Percentiles rank a stretch among this genome's conserved stretches.
Conservation (phyloP, 92 coral and sea anemone species). For the Epizoanthus fatuus region DNA sequence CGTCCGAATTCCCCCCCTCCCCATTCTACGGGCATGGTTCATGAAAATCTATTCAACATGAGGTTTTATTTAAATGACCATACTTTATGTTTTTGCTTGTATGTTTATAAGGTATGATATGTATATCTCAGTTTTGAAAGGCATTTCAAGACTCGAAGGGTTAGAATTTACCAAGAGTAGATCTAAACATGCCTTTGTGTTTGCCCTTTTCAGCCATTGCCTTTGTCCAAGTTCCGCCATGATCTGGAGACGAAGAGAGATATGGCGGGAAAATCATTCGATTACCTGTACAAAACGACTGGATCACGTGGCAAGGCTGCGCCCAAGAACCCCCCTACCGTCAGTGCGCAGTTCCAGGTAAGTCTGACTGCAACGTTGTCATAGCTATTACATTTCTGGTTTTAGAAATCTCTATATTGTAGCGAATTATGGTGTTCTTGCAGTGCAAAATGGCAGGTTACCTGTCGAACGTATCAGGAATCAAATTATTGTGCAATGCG, state of each 20-base stretch:
- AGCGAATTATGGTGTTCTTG: too few species aligned
- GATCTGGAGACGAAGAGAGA: slow-evolving; percentile 98
- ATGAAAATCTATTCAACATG: too few species aligned
- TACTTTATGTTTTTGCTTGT: too few species aligned
- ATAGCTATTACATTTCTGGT: background rate
- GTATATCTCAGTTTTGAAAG: too few species aligned
- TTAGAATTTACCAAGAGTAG: background rate
- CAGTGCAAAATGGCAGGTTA: too few species aligned
- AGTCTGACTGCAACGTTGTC: slow-evolving; percentile 2
- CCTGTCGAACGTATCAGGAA: too few species aligned
- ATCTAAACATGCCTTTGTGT: background rate
- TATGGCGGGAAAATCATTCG: slow-evolving; percentile 96
- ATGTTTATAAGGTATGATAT: too few species aligned
- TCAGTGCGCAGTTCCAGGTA: slow-evolving; percentile 99
- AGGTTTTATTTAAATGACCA: too few species aligned
- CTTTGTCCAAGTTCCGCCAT: slow-evolving; percentile 89
- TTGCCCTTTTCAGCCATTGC: slow-evolving; percentile 27
- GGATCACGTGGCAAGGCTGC: slow-evolving; percentile 90
- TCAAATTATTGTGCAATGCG: too few species aligned
- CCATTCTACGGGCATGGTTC: too few species aligned
- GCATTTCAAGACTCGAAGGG: background rate
- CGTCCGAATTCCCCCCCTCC: too few species aligned
- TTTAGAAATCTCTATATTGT: background rate
- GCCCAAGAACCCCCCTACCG: slow-evolving; percentile 98
- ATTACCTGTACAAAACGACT: slow-evolving; percentile 81